Evolutionary conservation across 2,797 vertebrate genomes (phyloP).

Genomic region (Pitangus sulphuratus): DNA sequence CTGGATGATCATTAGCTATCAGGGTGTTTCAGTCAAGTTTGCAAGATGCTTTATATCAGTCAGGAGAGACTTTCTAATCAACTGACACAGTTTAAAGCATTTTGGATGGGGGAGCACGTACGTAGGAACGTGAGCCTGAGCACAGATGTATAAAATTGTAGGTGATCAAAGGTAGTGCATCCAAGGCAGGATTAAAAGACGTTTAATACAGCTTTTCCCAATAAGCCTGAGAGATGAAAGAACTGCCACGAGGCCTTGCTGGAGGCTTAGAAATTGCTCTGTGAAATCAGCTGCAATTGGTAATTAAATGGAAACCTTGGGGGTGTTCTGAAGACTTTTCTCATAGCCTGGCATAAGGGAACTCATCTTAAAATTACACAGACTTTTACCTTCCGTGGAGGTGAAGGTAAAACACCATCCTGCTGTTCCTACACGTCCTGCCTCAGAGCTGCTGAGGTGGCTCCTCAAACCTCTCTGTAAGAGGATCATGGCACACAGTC

Average conservation of each 20-base stretch:
- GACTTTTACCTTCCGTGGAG: background rate
- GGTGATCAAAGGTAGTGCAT: constrained; percentile 71
- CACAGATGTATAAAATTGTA: constrained; percentile 55
- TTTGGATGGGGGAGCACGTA: constrained; percentile 20
- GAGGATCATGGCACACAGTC: background rate
- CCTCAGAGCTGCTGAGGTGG: background rate
- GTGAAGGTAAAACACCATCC: background rate
- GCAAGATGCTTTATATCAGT: constrained; percentile 1
- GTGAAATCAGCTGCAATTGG: constrained; percentile 65
- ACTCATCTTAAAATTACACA: constrained; percentile 34
- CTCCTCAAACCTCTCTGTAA: background rate
- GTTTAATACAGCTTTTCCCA: constrained; percentile 71
- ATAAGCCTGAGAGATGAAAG: constrained; percentile 73
- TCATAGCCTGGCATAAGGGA: constrained; percentile 9
- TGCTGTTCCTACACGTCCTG: background rate
- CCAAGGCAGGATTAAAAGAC: constrained; percentile 70
- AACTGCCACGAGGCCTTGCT: constrained; percentile 65
- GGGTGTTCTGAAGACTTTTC: constrained; percentile 49
- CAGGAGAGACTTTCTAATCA: constrained; percentile 37
- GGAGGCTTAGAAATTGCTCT: constrained; percentile 69
- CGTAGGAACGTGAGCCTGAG: background rate
- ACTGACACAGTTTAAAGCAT: constrained; percentile 46
- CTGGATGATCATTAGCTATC: background rate
- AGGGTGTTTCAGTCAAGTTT: background rate
- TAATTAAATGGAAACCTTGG: constrained; percentile 71